A percentile compares a stretch with the other conserved stretches of the same genome.
Evolutionary conservation across 2,888 invertebrate species (phyloP).

Genomic region (Oscheius sp.): DNA sequence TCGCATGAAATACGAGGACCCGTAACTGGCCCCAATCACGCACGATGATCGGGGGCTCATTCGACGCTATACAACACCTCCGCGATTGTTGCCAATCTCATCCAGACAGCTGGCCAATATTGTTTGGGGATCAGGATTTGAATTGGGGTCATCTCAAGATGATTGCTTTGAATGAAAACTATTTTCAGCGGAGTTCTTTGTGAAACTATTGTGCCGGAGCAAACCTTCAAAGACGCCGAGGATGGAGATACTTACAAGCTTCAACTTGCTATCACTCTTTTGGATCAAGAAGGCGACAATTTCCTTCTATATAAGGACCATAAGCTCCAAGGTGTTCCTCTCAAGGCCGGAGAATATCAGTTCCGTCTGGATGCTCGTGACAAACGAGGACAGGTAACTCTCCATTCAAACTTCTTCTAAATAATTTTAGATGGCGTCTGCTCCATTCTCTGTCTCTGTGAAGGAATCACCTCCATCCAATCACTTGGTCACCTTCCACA

Average conservation of each 20-base stretch:
- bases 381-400: slow-evolving; percentile 38
- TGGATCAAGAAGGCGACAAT: slow-evolving; percentile 28
- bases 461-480: slow-evolving; percentile 39
- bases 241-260: slow-evolving; percentile 60
- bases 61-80: slow-evolving; percentile 20
- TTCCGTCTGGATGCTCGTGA: slow-evolving; percentile 66
- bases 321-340: slow-evolving; percentile 54
- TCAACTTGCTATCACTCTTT: slow-evolving; percentile 41
- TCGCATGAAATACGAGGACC: slow-evolving; percentile 24
- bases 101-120: slow-evolving; percentile 1
- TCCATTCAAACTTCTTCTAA: background rate
- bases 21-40: slow-evolving; percentile 19
- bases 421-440: slow-evolving; percentile 36
- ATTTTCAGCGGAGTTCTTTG: slow-evolving; percentile 57
- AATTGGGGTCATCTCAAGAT: background rate
- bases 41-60: slow-evolving; percentile 9
- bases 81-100: slow-evolving; percentile 22
- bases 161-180: background rate
- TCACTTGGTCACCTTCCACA: slow-evolving; percentile 42
- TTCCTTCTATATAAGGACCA: slow-evolving; percentile 29
- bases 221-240: slow-evolving; percentile 65
- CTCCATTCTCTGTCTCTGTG: slow-evolving; percentile 52
- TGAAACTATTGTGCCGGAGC: slow-evolving; percentile 51
- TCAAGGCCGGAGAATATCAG: slow-evolving; percentile 57
- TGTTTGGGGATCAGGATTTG: too few species aligned